Base-by-base conservation (phyloP, 2,888 invertebrate genomes). In the Volucella inanis region DNA sequence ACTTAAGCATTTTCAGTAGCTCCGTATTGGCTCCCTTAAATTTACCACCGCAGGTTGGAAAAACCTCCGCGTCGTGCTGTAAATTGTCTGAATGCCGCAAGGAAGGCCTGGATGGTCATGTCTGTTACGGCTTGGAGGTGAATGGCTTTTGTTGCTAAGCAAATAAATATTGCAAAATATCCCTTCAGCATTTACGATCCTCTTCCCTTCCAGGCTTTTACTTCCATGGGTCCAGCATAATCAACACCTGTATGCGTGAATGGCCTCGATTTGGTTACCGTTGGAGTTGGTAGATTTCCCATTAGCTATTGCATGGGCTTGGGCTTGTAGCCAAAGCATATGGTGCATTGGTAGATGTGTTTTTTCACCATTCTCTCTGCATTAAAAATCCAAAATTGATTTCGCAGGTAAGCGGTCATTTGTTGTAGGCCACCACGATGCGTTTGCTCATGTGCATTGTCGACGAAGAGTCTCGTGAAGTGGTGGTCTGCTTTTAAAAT, bases 331-430 rank as follows among this genome's bases (percentile, higher is more conserved):
- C 43, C 8, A 22, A 14, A 67, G 14, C 43, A 67, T n/a, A 22
- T 12, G 12, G 52, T 18, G n/a, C 52, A 52, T 22, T 52, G 18
- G 10, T 52, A 22, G 18, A 65, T 52, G 52, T 54, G 54, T 41
- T 11, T 52, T 41, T 67, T 54, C n/a, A 67, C 67, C 8, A n/a
- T 67, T 22, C n/a, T 14, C 43, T 67, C 54, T 0, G 43, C n/a
- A 2, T 54, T n/a, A 1, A 45, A 14, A 8, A 67, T 54, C 43
- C 43, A 67, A 45, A 22, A 54, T 11, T 52, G 11, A 6, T 22
- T 8, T 43, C 54, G 18, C n/a, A 54, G n/a, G 14, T 52, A 22
- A 14, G 67, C 43, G 41, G 31, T 54, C 67, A 54, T 67, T 31
- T 31, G 12, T 54, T 22, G 11, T 11, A 8, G 38, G 4, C 38